These are phyloP conservation scores for Elephantulus edwardii DNA, from an alignment of 2,113 vertebrate species.

Conservation along the genomic window DNA sequence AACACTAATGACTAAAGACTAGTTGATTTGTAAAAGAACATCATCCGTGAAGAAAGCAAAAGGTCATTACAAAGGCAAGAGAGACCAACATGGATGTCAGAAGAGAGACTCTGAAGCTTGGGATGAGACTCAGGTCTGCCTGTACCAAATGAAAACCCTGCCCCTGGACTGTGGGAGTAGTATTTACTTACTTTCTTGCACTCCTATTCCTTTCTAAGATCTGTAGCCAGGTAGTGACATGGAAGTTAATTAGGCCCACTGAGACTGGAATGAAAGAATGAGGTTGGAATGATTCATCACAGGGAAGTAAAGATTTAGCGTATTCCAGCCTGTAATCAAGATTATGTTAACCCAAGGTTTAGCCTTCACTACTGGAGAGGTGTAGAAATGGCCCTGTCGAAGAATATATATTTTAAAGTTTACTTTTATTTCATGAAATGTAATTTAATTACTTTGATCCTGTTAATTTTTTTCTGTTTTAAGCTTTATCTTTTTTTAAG, in stretches of 20 bases:
- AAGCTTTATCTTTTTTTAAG: too few species aligned
- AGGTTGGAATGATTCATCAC: constrained; percentile 53
- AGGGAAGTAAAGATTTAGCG: background rate
- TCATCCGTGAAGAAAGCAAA: too few species aligned
- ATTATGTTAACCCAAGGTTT: background rate
- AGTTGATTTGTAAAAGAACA: too few species aligned
- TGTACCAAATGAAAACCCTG: constrained; percentile 49
- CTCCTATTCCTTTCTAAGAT: constrained; percentile 30
- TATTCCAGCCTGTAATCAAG: background rate
- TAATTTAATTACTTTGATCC: background rate
- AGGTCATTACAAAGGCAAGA: too few species aligned
- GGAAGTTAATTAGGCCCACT: constrained; percentile 67
- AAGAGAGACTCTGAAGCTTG: too few species aligned
- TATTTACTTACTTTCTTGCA: constrained; percentile 25
- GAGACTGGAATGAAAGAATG: constrained; percentile 63
- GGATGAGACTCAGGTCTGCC: background rate
- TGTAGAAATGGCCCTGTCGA: background rate
- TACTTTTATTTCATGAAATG: background rate
- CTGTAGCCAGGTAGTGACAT: constrained; percentile 46
- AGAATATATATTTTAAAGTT: constrained; percentile 16
- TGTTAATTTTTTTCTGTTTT: too few species aligned
- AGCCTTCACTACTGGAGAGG: background rate
- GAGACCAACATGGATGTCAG: too few species aligned
- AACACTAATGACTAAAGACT: too few species aligned
- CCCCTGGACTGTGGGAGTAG: constrained; percentile 38